Conservation (phyloP, 2,888 invertebrate species). For the Panopea generosa region DNA sequence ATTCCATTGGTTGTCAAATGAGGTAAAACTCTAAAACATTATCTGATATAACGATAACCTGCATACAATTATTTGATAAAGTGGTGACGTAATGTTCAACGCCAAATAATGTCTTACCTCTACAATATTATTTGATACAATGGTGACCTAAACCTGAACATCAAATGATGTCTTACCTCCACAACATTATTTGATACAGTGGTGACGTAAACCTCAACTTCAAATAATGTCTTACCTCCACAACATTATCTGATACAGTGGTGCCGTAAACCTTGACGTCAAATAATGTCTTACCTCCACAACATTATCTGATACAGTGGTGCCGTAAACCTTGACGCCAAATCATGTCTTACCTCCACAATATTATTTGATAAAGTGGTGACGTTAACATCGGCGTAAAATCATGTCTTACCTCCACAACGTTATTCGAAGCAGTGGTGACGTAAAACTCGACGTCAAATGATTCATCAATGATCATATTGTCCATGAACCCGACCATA, state of each 20-base stretch:
- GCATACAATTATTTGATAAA: too few relatives aligned
- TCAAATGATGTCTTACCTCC: slow-evolving; percentile 22
- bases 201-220: slow-evolving; percentile 67
- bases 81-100: too few relatives aligned
- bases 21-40: too few relatives aligned
- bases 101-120: slow-evolving; percentile 17
- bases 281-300: slow-evolving; percentile 7
- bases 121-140: slow-evolving; percentile 60
- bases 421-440: slow-evolving; percentile 65
- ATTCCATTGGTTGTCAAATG: too few relatives aligned
- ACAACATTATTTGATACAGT: too few relatives aligned
- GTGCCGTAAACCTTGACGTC: slow-evolving; percentile 69
- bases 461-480: slow-evolving; percentile 15
- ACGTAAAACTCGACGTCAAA: slow-evolving; percentile 65
- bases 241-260: too few relatives aligned
- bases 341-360: slow-evolving; percentile 30
- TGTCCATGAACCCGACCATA: slow-evolving; percentile 60
- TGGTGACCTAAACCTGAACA: slow-evolving; percentile 69
- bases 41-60: too few relatives aligned
- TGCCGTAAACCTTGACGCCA: neutral
- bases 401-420: slow-evolving; percentile 32
- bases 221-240: slow-evolving; percentile 19
- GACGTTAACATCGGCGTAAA: slow-evolving; percentile 61
- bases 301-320: too few relatives aligned
- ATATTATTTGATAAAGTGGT: slow-evolving; percentile 66